Evolutionary conservation across 1,140 invertebrate species (phyloP).

Genomic region (Diabrotica undecimpunctata): DNA sequence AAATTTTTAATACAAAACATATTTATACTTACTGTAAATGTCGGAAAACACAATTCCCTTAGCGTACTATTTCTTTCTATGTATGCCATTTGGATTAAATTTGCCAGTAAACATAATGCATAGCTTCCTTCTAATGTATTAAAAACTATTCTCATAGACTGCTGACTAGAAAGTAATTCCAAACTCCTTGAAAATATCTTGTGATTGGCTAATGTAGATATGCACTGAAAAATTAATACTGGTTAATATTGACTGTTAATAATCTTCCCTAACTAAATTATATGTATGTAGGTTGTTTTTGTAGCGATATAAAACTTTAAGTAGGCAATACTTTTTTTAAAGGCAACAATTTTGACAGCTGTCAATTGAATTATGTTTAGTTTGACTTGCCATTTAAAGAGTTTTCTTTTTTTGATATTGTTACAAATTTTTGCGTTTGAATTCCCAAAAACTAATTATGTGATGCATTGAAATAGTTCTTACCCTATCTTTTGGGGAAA

Average conservation of each 20-base stretch:
- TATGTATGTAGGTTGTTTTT: not conserved
- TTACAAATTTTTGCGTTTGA: too few relatives aligned
- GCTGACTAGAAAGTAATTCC: conserved; percentile 72
- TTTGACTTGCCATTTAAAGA: too few relatives aligned
- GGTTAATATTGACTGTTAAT: not conserved
- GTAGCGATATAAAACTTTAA: too few relatives aligned
- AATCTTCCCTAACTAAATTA: too few relatives aligned
- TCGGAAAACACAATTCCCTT: conserved; percentile 61
- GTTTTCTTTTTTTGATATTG: too few relatives aligned
- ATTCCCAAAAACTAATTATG: too few relatives aligned
- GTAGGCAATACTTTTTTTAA: too few relatives aligned
- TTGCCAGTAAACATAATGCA: conserved; percentile 79
- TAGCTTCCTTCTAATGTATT: conserved; percentile 86
- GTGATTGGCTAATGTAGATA: conserved; percentile 48
- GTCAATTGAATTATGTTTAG: too few relatives aligned
- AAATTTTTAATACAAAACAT: not conserved
- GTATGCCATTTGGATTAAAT: conserved; percentile 71
- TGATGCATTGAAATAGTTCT: too few relatives aligned
- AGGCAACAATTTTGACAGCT: too few relatives aligned
- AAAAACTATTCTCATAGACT: conserved; percentile 81
- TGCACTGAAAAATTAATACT: conserved; percentile 26
- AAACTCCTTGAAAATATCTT: conserved; percentile 69
- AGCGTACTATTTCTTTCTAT: conserved; percentile 63
- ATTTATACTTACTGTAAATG: conserved; percentile 61
- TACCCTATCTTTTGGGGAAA: too few relatives aligned